Percentiles rank a stretch among this genome's conserved stretches.
Evolutionary conservation across 2,797 vertebrate genomes (phyloP).

Genomic region (Neopelma chrysocephalum): DNA sequence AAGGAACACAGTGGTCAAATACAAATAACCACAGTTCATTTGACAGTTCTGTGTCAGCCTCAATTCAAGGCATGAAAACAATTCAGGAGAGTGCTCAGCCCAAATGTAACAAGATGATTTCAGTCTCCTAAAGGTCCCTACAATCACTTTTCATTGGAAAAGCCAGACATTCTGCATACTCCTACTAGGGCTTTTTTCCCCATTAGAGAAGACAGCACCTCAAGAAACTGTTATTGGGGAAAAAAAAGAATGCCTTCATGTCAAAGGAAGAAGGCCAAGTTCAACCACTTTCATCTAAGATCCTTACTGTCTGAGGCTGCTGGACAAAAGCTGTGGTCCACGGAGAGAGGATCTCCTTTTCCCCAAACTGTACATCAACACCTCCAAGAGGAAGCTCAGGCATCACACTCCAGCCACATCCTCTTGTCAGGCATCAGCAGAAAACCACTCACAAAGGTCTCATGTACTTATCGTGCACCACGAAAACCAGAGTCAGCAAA

Average conservation of each 20-base stretch:
- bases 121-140: not conserved
- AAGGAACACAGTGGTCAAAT: constrained; percentile 2
- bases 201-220: not conserved
- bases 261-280: not conserved
- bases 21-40: not conserved
- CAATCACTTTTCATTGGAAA: not conserved
- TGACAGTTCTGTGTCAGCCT: not conserved
- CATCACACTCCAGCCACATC: constrained; percentile 38
- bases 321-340: not conserved
- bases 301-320: not conserved
- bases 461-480: not conserved
- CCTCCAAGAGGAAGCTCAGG: not conserved
- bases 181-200: not conserved
- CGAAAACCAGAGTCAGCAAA: constrained; percentile 19
- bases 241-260: not conserved
- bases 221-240: not conserved
- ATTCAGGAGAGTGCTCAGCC: not conserved
- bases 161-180: not conserved
- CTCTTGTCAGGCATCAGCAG: constrained; percentile 27
- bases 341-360: not conserved
- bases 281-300: not conserved
- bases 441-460: constrained; percentile 2
- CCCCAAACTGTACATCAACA: not conserved
- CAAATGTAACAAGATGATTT: not conserved
- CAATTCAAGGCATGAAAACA: not conserved